phyloP scores from a whole-genome alignment of 2,797 vertebrate species.

The Smutsia gigantea region DNA sequence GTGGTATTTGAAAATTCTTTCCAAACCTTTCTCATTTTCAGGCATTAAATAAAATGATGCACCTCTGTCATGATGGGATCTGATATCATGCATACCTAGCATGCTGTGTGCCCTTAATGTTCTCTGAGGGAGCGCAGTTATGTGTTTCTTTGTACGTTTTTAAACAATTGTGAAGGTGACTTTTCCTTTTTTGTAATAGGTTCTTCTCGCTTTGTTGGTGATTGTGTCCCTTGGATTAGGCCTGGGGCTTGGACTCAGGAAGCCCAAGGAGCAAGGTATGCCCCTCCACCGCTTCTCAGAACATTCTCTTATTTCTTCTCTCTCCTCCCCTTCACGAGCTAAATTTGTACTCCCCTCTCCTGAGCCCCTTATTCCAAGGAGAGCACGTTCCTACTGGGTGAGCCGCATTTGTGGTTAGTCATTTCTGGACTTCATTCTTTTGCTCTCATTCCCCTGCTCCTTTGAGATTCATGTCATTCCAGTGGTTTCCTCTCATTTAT shows the following conservation, averaged over 20 bases:
- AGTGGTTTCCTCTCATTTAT: background rate
- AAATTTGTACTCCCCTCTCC: background rate
- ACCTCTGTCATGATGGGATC: background rate
- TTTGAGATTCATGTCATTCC: background rate
- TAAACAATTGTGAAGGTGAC: background rate
- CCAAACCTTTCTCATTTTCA: background rate
- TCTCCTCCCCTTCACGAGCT: background rate
- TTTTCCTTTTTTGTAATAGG: constrained; percentile 79
- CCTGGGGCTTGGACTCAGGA: constrained; percentile 85
- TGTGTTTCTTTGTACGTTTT: background rate
- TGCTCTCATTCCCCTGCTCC: background rate
- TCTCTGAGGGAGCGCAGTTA: background rate
- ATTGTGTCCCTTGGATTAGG: constrained; percentile 86
- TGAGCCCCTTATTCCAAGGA: fast-evolving
- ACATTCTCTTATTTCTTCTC: no score
- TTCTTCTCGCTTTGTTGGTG: constrained; percentile 86
- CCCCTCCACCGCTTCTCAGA: background rate
- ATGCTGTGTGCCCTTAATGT: background rate
- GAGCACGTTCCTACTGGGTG: background rate
- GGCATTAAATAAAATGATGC: background rate
- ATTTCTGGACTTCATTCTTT: constrained; percentile 12
- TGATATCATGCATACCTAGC: background rate
- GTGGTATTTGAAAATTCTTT: background rate
- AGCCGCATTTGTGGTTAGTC: background rate
- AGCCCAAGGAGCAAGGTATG: constrained; percentile 82